Conservation (phyloP, 2,888 invertebrate genomes). For the Drosophila infuscata region DNA sequence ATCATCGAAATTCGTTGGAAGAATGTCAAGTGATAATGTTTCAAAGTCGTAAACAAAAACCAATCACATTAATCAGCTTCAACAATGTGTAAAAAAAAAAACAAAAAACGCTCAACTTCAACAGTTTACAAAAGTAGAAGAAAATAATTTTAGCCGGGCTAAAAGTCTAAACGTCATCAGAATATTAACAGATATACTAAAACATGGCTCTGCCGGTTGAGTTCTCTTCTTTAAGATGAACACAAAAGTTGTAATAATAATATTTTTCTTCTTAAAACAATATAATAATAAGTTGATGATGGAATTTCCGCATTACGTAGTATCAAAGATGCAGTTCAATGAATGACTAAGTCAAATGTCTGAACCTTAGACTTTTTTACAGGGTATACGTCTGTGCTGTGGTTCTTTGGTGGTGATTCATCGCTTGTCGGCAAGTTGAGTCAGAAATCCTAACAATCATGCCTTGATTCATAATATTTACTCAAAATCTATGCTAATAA, state of each 20-base stretch:
- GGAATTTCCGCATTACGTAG: neutral
- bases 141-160: neutral
- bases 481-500: neutral
- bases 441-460: constrained; percentile 1
- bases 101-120: constrained; percentile 4
- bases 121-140: constrained; percentile 12
- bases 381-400: neutral
- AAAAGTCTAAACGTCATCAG: neutral
- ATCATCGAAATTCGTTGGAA: constrained; percentile 53
- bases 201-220: neutral
- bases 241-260: neutral
- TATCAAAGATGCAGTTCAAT: neutral
- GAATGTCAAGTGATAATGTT: constrained; percentile 35
- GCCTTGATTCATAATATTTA: neutral
- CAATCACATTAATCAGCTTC: constrained; percentile 29
- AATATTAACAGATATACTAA: neutral
- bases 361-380: neutral
- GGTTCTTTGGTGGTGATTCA: neutral
- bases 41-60: constrained; percentile 35
- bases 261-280: neutral
- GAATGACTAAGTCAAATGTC: neutral
- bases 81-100: constrained; percentile 8
- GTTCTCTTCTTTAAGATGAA: neutral
- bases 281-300: neutral
- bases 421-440: neutral